Evolutionary conservation across 2,888 invertebrate species (phyloP).

Genomic region (Dasysyrphus albostriatus): DNA sequence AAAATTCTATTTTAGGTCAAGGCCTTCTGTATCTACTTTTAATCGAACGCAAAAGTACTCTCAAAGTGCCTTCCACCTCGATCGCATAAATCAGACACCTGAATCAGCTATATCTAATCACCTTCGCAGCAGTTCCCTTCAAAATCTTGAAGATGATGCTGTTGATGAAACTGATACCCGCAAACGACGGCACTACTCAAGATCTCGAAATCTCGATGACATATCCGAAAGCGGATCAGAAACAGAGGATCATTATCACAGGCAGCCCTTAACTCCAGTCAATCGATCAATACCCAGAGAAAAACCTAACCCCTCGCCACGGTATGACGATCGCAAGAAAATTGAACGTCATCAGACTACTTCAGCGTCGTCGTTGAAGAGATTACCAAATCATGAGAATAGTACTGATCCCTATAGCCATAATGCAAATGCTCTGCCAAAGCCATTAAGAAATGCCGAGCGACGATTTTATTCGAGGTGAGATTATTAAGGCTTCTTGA

Average conservation of each 20-base stretch:
- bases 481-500: conserved; percentile 15
- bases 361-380: conserved; percentile 72
- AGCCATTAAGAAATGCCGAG: conserved; percentile 83
- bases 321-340: conserved; percentile 79
- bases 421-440: conserved; percentile 81
- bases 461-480: conserved; percentile 80
- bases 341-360: conserved; percentile 77
- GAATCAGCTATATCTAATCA: conserved; percentile 76
- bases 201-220: conserved; percentile 84
- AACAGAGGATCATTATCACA: conserved; percentile 81
- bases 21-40: conserved; percentile 78
- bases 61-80: conserved; percentile 83
- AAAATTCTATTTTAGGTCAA: conserved; percentile 77
- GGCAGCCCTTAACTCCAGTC: conserved; percentile 75
- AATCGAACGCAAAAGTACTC: conserved; percentile 82
- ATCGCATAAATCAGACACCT: conserved; percentile 78
- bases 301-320: conserved; percentile 78
- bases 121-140: conserved; percentile 82
- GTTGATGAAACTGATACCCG: conserved; percentile 82
- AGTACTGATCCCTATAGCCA: conserved; percentile 75
- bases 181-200: conserved; percentile 82
- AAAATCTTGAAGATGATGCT: conserved; percentile 81
- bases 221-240: conserved; percentile 84
- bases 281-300: conserved; percentile 78
- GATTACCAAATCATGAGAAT: conserved; percentile 65